Base-by-base conservation (phyloP, 2,888 invertebrate species). In the Geophilus truncorum region DNA sequence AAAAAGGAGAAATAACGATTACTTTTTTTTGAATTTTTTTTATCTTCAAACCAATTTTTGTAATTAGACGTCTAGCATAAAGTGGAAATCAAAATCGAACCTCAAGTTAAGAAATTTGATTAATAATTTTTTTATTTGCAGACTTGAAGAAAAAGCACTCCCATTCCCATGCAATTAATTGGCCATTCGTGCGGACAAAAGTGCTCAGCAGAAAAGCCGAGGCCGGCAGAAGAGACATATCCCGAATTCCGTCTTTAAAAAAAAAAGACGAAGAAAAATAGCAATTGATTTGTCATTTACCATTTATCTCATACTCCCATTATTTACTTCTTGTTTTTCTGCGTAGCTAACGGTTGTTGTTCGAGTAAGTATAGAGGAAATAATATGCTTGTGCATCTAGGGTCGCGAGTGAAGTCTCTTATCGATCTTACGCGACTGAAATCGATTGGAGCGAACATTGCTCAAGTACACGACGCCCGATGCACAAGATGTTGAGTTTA, bases 401-500 rank as follows among this genome's bases (percentile, higher is more conserved):
- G 62, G 62, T 62, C 62, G 4, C 62, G 45, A 45, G n/a, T 9
- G 25, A 23, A 62, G 62, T 62, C 25, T 28, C 62, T 28, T 62
- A 62, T 62, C 62, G 62, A 62, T 62, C 62, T 62, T 62, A 25
- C 62, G 23, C 62, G 28, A 62, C 25, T 15, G 28, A 62, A 62
- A 62, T 62, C 62, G 62, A 62, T 62, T 62, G 23, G 23, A 45
- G 62, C 62, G 62, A 62, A 21, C 62, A 62, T 62, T 62, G 62
- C 62, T 62, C 62, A 62, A 62, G 25, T 25, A 28, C 45, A n/a
- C 62, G 28, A 62, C 25, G 57, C 15, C 15, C 25, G 28, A 62
- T 62, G 62, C 62, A 25, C 62, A 25, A 62, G 23, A 28, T 25
- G 62, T 28, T 62, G 62, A 28, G 62, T 62, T 23, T 62, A 62